Evolutionary conservation across 1,140 invertebrate genomes (phyloP).

Genomic region (Andrena cerasifolii): DNA sequence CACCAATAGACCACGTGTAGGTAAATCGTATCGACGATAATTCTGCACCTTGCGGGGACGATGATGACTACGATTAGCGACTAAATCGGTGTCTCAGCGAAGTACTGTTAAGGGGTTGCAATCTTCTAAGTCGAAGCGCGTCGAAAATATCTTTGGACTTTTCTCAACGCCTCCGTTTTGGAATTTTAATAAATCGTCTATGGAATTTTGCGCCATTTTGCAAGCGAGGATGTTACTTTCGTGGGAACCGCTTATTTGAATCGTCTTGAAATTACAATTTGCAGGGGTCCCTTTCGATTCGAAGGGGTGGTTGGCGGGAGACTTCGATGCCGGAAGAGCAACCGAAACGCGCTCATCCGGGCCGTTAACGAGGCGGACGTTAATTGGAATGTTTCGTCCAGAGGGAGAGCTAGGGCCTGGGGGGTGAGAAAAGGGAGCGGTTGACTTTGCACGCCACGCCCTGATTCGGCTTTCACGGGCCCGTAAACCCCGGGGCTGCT

Average conservation of each 20-base stretch:
- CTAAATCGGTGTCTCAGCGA: too few species aligned
- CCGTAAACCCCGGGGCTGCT: slow-evolving; percentile 14
- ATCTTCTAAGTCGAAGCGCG: too few species aligned
- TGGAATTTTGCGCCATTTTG: too few species aligned
- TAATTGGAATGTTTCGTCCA: slow-evolving; percentile 24
- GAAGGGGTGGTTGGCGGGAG: not conserved
- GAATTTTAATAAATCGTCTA: too few species aligned
- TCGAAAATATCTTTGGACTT: too few species aligned
- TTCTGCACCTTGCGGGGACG: too few species aligned
- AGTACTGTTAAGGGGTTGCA: too few species aligned
- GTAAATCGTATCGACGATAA: not conserved
- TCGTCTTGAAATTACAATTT: too few species aligned
- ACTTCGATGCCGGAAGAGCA: not conserved
- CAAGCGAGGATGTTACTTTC: too few species aligned
- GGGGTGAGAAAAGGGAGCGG: slow-evolving; percentile 65
- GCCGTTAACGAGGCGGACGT: not conserved
- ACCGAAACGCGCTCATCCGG: not conserved
- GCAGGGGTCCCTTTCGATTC: not conserved
- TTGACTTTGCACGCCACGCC: slow-evolving; percentile 63
- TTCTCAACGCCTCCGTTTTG: too few species aligned
- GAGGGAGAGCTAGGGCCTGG: slow-evolving; percentile 6
- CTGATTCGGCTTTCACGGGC: slow-evolving; percentile 45
- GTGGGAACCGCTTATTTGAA: too few species aligned
- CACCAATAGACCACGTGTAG: not conserved
- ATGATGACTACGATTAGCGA: too few species aligned